Percentiles rank a stretch among this genome's conserved stretches.
These are phyloP conservation scores for Aldabrachelys gigantea DNA, from an alignment of 2,113 vertebrate genomes.

Conservation along the genomic window DNA sequence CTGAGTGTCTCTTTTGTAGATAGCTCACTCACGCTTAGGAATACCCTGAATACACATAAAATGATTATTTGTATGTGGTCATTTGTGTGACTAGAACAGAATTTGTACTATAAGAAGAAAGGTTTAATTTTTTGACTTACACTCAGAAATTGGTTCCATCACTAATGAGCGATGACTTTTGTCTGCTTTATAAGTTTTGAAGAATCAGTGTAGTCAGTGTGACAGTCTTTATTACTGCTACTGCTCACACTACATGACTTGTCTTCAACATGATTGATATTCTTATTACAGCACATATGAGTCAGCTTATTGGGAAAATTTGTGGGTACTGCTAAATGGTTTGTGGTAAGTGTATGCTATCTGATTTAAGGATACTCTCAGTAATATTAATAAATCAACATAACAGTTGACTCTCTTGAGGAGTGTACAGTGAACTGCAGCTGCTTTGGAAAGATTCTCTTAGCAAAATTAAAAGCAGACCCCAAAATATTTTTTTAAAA, in stretches of 20 bases:
- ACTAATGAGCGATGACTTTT: rapidly evolving
- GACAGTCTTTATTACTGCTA: background rate
- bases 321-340: too few relatives aligned
- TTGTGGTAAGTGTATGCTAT: background rate
- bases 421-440: background rate
- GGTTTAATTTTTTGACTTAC: background rate
- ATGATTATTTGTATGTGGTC: background rate
- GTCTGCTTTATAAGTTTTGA: background rate
- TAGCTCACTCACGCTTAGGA: background rate
- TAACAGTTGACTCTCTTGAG: background rate
- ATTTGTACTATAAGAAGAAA: background rate
- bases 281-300: background rate
- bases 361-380: background rate
- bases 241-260: background rate
- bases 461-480: background rate
- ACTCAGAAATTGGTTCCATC: background rate
- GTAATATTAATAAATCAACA: background rate
- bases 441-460: background rate
- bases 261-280: background rate
- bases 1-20: rapidly evolving
- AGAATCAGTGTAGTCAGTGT: background rate
- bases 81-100: background rate
- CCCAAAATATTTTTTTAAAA: rapidly evolving
- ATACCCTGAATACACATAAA: rapidly evolving
- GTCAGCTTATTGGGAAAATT: background rate